Conservation (phyloP, 2,113 vertebrate species). For the Synchiropus splendidus region DNA sequence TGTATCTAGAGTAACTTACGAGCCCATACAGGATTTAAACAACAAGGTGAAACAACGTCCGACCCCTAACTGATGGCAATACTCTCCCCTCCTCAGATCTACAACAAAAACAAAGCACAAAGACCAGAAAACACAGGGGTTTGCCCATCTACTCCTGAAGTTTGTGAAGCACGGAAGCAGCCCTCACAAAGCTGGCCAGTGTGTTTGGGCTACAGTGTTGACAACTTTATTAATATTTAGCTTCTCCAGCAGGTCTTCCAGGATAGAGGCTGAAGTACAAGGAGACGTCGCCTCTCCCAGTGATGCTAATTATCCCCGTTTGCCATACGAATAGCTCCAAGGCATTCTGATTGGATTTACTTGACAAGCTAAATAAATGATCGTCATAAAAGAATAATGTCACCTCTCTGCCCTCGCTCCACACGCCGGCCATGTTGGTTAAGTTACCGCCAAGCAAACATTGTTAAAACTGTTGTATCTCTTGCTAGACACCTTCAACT, state of each 20-base stretch:
- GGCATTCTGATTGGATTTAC: slow-evolving; percentile 68
- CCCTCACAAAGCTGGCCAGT: slow-evolving; percentile 26
- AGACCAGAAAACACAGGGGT: no score
- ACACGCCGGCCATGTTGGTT: slow-evolving; percentile 33
- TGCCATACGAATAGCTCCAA: slow-evolving; percentile 51
- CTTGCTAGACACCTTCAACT: slow-evolving; percentile 17
- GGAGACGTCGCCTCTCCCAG: slow-evolving; percentile 65
- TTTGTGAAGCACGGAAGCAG: slow-evolving; percentile 30
- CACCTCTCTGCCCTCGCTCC: slow-evolving; percentile 54
- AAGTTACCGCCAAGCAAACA: slow-evolving; percentile 35
- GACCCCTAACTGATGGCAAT: no score
- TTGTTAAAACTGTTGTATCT: slow-evolving; percentile 31
- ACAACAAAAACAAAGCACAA: no score
- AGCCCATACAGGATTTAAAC: no score
- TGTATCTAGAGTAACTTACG: no score
- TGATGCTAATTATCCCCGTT: slow-evolving; percentile 71
- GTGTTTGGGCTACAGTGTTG: slow-evolving; percentile 40
- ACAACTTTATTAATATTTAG: slow-evolving; percentile 66
- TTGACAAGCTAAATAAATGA: slow-evolving; percentile 74
- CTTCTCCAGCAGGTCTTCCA: slow-evolving; percentile 35
- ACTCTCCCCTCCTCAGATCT: no score
- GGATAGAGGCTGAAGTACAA: slow-evolving; percentile 63
- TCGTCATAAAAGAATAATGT: slow-evolving; percentile 68
- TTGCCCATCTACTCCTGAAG: background rate
- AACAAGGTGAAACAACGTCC: no score